Conservation (phyloP, 1,140 invertebrate genomes). For the Cephus cinctus region DNA sequence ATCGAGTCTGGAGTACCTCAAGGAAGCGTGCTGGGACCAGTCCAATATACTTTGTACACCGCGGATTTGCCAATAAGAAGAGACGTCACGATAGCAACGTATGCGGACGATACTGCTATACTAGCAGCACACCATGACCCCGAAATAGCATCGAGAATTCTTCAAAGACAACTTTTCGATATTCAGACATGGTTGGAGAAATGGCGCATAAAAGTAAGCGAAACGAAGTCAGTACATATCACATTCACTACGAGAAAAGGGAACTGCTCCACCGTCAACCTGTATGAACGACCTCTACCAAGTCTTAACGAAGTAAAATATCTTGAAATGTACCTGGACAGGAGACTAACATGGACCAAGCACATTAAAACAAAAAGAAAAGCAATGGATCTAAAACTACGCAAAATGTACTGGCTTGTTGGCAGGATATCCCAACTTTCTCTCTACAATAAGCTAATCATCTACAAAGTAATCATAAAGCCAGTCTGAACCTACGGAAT, state of each 20-base stretch:
- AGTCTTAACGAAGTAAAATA: constrained; percentile 2
- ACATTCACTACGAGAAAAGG: constrained; percentile 29
- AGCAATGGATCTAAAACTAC: constrained; percentile 6
- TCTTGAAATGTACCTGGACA: constrained; percentile 15
- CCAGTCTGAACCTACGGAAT: constrained; percentile 35
- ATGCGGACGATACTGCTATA: constrained; percentile 31
- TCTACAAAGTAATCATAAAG: constrained; percentile 31
- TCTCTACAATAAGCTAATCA: constrained; percentile 29
- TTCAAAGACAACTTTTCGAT: constrained; percentile 24
- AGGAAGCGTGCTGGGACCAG: constrained; percentile 25
- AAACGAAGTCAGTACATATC: constrained; percentile 29
- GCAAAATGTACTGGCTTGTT: constrained; percentile 22
- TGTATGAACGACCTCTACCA: not conserved
- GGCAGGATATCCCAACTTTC: constrained; percentile 18
- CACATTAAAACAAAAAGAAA: constrained; percentile 12
- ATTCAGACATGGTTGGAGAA: constrained; percentile 25
- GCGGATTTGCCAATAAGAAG: constrained; percentile 21
- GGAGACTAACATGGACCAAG: constrained; percentile 11
- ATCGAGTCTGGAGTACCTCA: constrained; percentile 21
- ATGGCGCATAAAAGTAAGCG: constrained; percentile 34
- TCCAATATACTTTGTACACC: constrained; percentile 28
- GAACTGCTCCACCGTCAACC: constrained; percentile 4
- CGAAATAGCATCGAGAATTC: constrained; percentile 14
- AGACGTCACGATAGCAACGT: constrained; percentile 23
- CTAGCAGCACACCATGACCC: constrained; percentile 15